Percentiles rank a stretch among this genome's conserved stretches.
Evolutionary conservation across 2,888 invertebrate genomes (phyloP).

Genomic region (Anoncus sp.): DNA sequence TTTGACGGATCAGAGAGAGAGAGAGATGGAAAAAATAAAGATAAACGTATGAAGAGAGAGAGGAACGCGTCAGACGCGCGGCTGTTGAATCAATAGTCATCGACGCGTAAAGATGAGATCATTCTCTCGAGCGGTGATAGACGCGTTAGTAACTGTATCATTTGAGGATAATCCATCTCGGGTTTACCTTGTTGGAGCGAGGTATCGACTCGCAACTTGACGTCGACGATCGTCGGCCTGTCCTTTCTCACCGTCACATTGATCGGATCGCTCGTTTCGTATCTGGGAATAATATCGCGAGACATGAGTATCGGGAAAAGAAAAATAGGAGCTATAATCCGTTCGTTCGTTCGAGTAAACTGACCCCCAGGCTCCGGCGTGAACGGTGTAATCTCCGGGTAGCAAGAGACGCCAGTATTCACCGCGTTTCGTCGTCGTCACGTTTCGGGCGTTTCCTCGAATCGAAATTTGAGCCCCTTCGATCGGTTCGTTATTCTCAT

Average conservation of each 20-base stretch:
- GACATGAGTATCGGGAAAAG: slow-evolving; percentile 18
- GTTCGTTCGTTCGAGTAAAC: too few relatives aligned
- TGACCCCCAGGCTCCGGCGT: slow-evolving; percentile 90
- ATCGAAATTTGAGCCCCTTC: slow-evolving; percentile 91
- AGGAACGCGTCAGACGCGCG: too few relatives aligned
- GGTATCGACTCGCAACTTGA: slow-evolving; percentile 78
- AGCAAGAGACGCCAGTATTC: slow-evolving; percentile 97
- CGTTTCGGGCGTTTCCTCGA: slow-evolving; percentile 90
- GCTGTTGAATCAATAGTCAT: slow-evolving; percentile 64
- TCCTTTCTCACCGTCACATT: slow-evolving; percentile 81
- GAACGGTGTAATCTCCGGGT: slow-evolving; percentile 93
- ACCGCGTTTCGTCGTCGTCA: slow-evolving; percentile 91
- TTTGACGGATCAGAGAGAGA: too few relatives aligned
- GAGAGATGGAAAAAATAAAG: too few relatives aligned
- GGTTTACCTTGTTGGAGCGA: slow-evolving; percentile 80
- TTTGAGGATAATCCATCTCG: slow-evolving; percentile 75
- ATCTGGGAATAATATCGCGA: slow-evolving; percentile 82
- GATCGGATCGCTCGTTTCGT: slow-evolving; percentile 83
- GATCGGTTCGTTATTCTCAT: slow-evolving; percentile 87
- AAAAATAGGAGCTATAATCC: neutral
- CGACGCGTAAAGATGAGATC: slow-evolving; percentile 69
- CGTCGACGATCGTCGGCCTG: slow-evolving; percentile 83
- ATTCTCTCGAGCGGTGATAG: slow-evolving; percentile 74
- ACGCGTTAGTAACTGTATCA: slow-evolving; percentile 74
- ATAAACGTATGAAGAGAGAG: slow-evolving; percentile 44